Base-by-base conservation (phyloP, 2,113 vertebrate genomes). In the Sclerurus mexicanus region DNA sequence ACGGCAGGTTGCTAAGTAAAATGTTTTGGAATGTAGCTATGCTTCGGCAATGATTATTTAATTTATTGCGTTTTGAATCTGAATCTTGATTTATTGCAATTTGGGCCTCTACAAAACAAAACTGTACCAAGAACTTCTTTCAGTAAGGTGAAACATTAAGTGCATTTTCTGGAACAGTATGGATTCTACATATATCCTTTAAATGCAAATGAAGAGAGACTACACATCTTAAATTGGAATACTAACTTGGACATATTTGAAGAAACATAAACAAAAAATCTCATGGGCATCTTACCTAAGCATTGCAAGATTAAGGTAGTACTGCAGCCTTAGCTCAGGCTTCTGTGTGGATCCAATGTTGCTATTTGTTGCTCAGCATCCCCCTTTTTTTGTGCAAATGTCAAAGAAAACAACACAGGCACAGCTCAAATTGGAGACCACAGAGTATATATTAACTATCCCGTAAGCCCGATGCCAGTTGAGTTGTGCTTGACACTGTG, bases 1-100 rank as follows among this genome's bases (percentile, higher is more conserved):
- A 47, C 83, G 90, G 73, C 67, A 47, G 23, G 64, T 87, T 94
- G 52, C 92, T 92, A 82, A 92, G 79, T 75, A 42, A 87, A 95
- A 82, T 53, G 60, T 40, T 81, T 93, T 94, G 88, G 85, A 93
- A 79, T 33, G 69, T 52, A 76, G 73, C 73, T 66, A 25, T 75
- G 73, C 73, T 93, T 93, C 67, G 73, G 62, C 73, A 80, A 25
- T 20, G 20, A 62, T 49, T 77, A 20, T 60, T 86, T 93, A 82
- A 93, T 80, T 81, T 86, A 71, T n/a, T 91, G 39, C 30, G 12
- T 58, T 95, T 73, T 93, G 87, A 63, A 73, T 75, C 55, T 63
- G 63, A 80, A 73, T 67, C 63, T 55, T 74, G 80, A 89, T 81
- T 92, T 94, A 81, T 68, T 94, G 79, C n/a, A 7, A 49, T 93